Evolutionary conservation across 2,888 invertebrate species (phyloP).

Genomic region (Drosophila subquinaria): DNA sequence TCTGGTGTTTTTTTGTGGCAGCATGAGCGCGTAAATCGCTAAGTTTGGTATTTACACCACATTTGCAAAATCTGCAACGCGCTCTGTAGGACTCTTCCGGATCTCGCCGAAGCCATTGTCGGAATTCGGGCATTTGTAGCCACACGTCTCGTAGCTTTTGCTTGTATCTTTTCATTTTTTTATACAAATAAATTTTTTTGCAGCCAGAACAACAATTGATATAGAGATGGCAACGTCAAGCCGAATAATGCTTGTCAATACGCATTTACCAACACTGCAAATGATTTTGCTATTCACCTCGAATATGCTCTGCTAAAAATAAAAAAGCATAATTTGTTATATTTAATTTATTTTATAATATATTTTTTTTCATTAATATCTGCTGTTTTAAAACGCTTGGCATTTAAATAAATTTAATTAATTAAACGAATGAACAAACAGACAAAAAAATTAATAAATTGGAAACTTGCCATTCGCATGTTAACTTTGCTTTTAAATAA

Average conservation of each 20-base stretch:
- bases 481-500: background rate
- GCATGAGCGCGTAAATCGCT: conserved; percentile 70
- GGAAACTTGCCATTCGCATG: background rate
- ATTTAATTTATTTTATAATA: too few species aligned
- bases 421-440: background rate
- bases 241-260: conserved; percentile 29
- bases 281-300: background rate
- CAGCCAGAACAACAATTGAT: conserved; percentile 20
- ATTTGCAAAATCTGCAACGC: conserved; percentile 65
- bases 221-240: conserved; percentile 46
- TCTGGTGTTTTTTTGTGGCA: conserved; percentile 63
- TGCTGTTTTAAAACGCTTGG: too few species aligned
- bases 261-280: conserved; percentile 12
- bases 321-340: too few species aligned
- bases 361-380: too few species aligned
- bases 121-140: conserved; percentile 70
- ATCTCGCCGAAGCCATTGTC: conserved; percentile 61
- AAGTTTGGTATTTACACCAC: conserved; percentile 68
- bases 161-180: conserved; percentile 62
- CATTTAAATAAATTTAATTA: too few species aligned
- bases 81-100: conserved; percentile 72
- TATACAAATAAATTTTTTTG: conserved; percentile 16
- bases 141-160: conserved; percentile 70
- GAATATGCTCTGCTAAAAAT: background rate
- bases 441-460: background rate